phyloP scores from a whole-genome alignment of 2,113 vertebrate genomes.

The Promerops cafer region DNA sequence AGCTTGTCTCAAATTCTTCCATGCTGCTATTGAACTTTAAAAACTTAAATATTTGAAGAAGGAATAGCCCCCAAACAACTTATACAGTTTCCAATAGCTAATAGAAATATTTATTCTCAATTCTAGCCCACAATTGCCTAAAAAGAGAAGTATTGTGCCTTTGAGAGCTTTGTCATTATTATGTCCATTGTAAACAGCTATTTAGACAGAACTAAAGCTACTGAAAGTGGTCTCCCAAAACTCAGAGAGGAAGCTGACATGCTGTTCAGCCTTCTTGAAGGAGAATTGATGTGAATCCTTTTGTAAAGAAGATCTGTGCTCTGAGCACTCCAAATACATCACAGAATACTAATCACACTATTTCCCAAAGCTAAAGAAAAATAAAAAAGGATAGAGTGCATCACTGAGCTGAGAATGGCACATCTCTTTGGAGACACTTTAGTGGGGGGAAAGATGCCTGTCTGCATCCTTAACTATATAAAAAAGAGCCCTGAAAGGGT shows the following conservation, averaged over 20 bases:
- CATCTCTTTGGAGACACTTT: not conserved
- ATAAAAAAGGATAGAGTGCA: not conserved
- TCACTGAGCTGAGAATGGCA: not conserved
- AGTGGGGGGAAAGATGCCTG: not conserved
- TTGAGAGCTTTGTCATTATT: constrained; percentile 7
- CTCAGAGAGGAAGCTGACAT: constrained; percentile 1
- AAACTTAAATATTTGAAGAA: not conserved
- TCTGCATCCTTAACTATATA: not conserved
- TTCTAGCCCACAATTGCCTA: not conserved
- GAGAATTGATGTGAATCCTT: constrained; percentile 46
- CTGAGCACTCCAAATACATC: constrained; percentile 28
- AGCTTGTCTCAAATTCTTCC: not conserved
- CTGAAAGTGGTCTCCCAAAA: constrained; percentile 35
- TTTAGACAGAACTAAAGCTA: constrained; percentile 4
- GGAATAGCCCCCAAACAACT: not conserved
- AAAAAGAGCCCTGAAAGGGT: not conserved
- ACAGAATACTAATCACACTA: constrained; percentile 34
- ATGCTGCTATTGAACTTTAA: not conserved
- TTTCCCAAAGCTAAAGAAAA: constrained; percentile 18
- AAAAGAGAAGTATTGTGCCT: not conserved
- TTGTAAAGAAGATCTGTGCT: constrained; percentile 38
- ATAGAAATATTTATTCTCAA: not conserved
- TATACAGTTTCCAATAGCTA: not conserved
- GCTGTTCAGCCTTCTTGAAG: constrained; percentile 33
- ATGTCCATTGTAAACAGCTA: constrained; percentile 1